These are phyloP conservation scores for Epinephelus awoara DNA, from an alignment of 2,797 vertebrate genomes.

Conservation along the genomic window DNA sequence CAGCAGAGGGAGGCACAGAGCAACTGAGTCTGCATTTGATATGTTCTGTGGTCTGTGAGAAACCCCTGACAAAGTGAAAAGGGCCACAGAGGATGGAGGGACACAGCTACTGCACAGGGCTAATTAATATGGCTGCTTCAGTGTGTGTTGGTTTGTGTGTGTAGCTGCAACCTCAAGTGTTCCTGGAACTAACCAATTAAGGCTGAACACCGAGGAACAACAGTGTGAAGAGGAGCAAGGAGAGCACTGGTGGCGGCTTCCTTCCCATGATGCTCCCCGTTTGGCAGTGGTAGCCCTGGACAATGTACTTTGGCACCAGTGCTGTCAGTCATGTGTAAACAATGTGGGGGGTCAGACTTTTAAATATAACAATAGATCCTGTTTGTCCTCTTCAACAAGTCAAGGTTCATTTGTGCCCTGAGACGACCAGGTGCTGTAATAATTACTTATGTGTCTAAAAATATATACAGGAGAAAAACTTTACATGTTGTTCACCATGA, in stretches of 20 bases:
- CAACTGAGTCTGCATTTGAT: background rate
- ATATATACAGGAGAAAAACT: background rate
- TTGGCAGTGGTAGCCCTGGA: slow-evolving; percentile 43
- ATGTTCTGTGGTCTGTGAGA: background rate
- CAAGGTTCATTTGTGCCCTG: slow-evolving; percentile 19
- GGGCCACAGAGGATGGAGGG: slow-evolving; percentile 16
- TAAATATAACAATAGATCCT: slow-evolving; percentile 38
- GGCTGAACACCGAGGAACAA: slow-evolving; percentile 42
- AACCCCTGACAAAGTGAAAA: slow-evolving; percentile 1
- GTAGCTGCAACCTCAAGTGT: slow-evolving; percentile 54
- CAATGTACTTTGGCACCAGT: slow-evolving; percentile 11
- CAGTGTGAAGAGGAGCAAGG: slow-evolving; percentile 19
- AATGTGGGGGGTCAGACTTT: slow-evolving; percentile 53
- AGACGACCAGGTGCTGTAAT: background rate
- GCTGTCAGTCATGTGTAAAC: slow-evolving; percentile 45
- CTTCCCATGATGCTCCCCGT: slow-evolving; percentile 64
- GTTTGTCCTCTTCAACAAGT: slow-evolving; percentile 25
- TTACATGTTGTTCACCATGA: background rate
- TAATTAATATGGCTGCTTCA: slow-evolving; percentile 48
- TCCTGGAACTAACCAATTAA: slow-evolving; percentile 79
- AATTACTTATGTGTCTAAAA: background rate
- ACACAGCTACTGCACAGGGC: background rate
- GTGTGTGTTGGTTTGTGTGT: slow-evolving; percentile 29
- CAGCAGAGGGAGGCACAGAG: slow-evolving; percentile 63
- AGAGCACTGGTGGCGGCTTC: slow-evolving; percentile 31